Conservation (phyloP, 2,797 vertebrate species). For the Avahi laniger region DNA sequence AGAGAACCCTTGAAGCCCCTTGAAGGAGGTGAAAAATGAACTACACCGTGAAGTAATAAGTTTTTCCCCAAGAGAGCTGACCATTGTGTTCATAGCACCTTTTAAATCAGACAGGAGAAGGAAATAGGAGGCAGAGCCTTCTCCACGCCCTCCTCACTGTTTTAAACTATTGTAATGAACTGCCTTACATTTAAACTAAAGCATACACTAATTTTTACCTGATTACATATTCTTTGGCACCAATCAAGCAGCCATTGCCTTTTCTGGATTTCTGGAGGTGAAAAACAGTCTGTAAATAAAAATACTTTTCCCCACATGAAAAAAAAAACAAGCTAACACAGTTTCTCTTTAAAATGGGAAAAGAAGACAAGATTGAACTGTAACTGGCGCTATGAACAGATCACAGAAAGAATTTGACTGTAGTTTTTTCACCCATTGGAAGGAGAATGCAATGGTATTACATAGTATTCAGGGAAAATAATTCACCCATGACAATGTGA, state of each 20-base stretch:
- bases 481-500: background rate
- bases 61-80: background rate
- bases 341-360: constrained; percentile 24
- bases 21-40: background rate
- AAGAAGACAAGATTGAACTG: background rate
- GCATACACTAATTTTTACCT: background rate
- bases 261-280: background rate
- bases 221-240: background rate
- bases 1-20: background rate
- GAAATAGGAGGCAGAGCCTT: background rate
- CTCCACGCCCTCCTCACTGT: background rate
- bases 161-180: background rate
- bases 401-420: background rate
- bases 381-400: background rate
- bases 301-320: background rate
- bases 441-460: background rate
- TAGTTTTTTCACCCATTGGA: background rate
- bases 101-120: background rate
- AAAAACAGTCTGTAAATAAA: background rate
- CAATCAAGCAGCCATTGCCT: background rate
- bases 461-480: background rate
- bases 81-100: background rate
- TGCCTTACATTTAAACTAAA: constrained; percentile 6
- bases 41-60: background rate
- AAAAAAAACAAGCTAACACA: background rate